These are phyloP conservation scores for Malurus melanocephalus DNA, from an alignment of 2,113 vertebrate species.

Conservation along the genomic window DNA sequence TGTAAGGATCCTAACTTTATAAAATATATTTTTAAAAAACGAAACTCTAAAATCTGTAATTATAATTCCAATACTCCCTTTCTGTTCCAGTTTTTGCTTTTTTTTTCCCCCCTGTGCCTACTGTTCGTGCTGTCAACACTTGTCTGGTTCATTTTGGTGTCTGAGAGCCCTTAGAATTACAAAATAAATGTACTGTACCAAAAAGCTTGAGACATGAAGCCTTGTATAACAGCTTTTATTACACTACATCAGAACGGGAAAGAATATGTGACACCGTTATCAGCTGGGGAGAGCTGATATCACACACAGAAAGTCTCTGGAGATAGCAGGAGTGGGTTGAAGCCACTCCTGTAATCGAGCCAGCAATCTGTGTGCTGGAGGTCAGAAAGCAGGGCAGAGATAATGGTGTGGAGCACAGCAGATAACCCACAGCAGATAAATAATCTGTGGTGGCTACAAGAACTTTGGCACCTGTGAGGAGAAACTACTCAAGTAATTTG, in stretches of 20 bases:
- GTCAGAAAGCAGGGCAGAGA: background rate
- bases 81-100: background rate
- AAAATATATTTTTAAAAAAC: background rate
- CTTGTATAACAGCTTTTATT: conserved; percentile 14
- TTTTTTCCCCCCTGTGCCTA: background rate
- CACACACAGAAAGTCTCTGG: background rate
- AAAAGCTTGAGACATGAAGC: background rate
- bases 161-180: background rate
- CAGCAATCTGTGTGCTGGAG: background rate
- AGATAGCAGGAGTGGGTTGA: background rate
- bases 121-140: background rate
- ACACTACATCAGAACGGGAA: background rate
- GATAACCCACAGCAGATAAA: background rate
- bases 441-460: background rate
- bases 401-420: background rate
- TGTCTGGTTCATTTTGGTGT: background rate
- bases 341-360: background rate
- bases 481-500: background rate
- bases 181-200: background rate
- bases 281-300: background rate
- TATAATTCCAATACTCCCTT: background rate
- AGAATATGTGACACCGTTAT: background rate
- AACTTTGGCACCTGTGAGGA: background rate
- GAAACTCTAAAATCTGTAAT: background rate
- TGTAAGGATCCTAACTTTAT: background rate